A percentile compares a stretch with the other conserved stretches of the same genome.
Conservation (phyloP, 2,888 invertebrate species). For the Creontiades dilutus region DNA sequence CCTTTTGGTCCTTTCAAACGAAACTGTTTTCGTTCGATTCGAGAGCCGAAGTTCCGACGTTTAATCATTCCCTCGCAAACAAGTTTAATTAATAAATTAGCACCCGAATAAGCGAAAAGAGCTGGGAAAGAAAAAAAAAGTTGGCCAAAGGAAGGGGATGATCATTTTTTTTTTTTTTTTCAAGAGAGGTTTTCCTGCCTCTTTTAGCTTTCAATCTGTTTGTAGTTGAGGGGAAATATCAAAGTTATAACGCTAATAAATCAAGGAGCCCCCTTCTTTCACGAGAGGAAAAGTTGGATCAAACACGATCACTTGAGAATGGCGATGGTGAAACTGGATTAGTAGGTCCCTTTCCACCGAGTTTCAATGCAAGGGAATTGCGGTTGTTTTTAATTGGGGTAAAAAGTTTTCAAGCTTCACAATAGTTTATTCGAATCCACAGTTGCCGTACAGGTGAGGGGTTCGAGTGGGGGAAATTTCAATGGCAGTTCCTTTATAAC, state of each 20-base stretch:
- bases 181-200: slow-evolving; percentile 31
- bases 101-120: neutral
- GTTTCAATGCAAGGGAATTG: too few relatives aligned
- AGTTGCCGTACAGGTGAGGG: too few relatives aligned
- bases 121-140: neutral
- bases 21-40: slow-evolving; percentile 38
- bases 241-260: slow-evolving; percentile 59
- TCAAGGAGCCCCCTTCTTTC: slow-evolving; percentile 27
- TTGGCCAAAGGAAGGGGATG: slow-evolving; percentile 12
- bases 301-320: slow-evolving; percentile 35
- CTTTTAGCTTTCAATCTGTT: slow-evolving; percentile 56
- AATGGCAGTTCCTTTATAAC: too few relatives aligned
- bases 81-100: slow-evolving; percentile 35
- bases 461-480: too few relatives aligned
- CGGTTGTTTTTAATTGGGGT: too few relatives aligned
- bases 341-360: neutral
- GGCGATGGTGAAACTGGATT: slow-evolving; percentile 1
- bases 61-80: slow-evolving; percentile 17
- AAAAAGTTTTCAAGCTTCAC: too few relatives aligned
- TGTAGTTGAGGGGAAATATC: slow-evolving; percentile 55
- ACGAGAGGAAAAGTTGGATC: slow-evolving; percentile 16
- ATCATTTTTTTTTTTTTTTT: neutral
- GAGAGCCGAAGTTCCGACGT: neutral
- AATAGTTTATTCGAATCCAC: too few relatives aligned
- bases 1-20: neutral